Percentiles rank a stretch among this genome's conserved stretches.
Conservation (phyloP, 2,113 vertebrate genomes). For the Columba livia region DNA sequence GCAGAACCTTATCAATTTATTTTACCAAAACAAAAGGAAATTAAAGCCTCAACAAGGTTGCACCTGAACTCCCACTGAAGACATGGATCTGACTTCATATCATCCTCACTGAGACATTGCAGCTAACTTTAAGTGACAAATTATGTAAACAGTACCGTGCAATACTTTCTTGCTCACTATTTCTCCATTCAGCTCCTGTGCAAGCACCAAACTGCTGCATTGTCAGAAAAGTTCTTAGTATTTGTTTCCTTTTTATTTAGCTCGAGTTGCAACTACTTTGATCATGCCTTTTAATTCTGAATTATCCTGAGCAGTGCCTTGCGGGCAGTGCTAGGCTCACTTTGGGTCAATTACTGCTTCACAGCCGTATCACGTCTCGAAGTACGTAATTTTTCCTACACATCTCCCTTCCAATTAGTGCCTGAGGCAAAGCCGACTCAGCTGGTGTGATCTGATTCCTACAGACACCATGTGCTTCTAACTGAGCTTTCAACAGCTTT, state of each 20-base stretch:
- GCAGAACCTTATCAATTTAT: not conserved
- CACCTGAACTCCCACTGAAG: not conserved
- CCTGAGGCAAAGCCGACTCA: not conserved
- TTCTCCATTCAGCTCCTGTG: not conserved
- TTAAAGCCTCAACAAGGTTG: not conserved
- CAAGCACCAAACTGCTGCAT: not conserved
- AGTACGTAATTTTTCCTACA: not conserved
- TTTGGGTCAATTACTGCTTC: not conserved
- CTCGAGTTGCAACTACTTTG: not conserved
- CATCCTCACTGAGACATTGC: not conserved
- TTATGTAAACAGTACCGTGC: not conserved
- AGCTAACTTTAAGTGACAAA: not conserved
- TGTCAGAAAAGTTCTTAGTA: not conserved
- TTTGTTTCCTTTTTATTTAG: not conserved
- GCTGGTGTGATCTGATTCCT: not conserved
- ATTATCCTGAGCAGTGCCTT: not conserved
- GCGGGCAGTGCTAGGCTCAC: not conserved
- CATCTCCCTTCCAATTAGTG: not conserved
- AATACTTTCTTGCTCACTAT: not conserved
- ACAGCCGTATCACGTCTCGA: not conserved
- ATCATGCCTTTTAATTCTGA: rapidly evolving
- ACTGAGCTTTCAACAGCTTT: not conserved
- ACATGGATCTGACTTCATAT: not conserved
- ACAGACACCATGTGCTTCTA: not conserved
- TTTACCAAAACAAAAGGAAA: not conserved